Base-by-base conservation (phyloP, 2,113 vertebrate genomes). In the Phylloscopus whistleri region DNA sequence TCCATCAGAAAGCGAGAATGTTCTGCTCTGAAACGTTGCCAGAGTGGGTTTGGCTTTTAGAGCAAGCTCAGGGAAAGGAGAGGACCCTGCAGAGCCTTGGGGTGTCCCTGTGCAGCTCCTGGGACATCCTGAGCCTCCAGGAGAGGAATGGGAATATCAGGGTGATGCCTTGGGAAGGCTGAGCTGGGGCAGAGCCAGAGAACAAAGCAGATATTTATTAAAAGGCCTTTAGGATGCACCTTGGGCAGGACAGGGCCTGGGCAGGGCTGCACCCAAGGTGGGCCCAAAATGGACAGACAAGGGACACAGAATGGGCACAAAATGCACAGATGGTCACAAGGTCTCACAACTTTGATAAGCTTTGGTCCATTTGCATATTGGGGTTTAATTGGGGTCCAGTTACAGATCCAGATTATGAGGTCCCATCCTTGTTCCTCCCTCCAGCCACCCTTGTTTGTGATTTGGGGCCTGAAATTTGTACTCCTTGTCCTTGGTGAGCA, bases 71-170 rank as follows among this genome's bases (percentile, higher is more conserved):
- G 66, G 56, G 31, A 3, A 5, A 0, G 11, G 63, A 16, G 39
- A 28, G 67, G 2, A 49, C 9, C 48, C 64, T 7, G 69, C 46
- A 48, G 46, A 48, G 46, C 20, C 9, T 48, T 48, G 22, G 46
- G 46, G 46, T 21, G 44, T 46, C 44, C 44, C 44, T 46, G 44
- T 20, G 46, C 46, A 48, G 46, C 51, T 39, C 60, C 28, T 4
- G 1, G 48, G 16, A 0, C 4, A 33, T n/a, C 14, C 68, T 22
- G 27, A 68, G 15, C 26, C 77, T 6, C 39, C 26, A 2, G 2
- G 1, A 0, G 3, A 15, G 48, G 18, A 4, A 2, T 8, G 17
- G 7, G 7, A 5, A 4, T 8, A 7, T 6, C 46, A 27, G 62
- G 52, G 64, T 30, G 52, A 11, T 19, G 27, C 52, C 52, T 31